Evolutionary conservation across 2,888 invertebrate species (phyloP).

Genomic region (Smittia aterrima): DNA sequence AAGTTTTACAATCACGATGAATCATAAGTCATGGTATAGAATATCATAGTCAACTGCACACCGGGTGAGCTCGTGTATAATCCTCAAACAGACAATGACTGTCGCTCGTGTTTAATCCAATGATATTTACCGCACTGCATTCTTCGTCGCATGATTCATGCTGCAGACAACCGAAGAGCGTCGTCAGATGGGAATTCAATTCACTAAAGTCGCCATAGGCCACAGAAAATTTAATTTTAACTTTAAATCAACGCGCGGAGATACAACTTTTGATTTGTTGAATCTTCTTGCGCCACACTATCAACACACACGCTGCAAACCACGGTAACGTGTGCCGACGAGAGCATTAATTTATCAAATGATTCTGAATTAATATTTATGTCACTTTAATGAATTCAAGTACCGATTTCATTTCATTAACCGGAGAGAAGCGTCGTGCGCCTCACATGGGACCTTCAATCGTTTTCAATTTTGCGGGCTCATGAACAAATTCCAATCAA

Average conservation of each 20-base stretch:
- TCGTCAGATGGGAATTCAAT: conserved; percentile 1
- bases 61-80: conserved; percentile 7
- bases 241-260: not conserved
- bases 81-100: conserved; percentile 21
- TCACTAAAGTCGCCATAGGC: not conserved
- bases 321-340: not conserved
- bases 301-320: not conserved
- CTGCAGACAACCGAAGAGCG: not conserved
- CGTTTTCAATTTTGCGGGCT: not conserved
- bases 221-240: conserved; percentile 9
- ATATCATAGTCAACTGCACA: not conserved
- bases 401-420: conserved; percentile 18
- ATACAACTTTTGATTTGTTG: conserved; percentile 21
- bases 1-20: conserved; percentile 12
- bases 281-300: not conserved
- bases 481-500: conserved; percentile 3
- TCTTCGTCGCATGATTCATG: not conserved
- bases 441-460: not conserved
- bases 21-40: not conserved
- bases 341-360: conserved; percentile 35
- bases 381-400: conserved; percentile 24
- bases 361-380: conserved; percentile 37
- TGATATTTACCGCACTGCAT: not conserved
- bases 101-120: conserved; percentile 30
- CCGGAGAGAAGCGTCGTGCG: not conserved